Base-by-base conservation (phyloP, 2,797 vertebrate genomes). In the Novumbra hubbsi region DNA sequence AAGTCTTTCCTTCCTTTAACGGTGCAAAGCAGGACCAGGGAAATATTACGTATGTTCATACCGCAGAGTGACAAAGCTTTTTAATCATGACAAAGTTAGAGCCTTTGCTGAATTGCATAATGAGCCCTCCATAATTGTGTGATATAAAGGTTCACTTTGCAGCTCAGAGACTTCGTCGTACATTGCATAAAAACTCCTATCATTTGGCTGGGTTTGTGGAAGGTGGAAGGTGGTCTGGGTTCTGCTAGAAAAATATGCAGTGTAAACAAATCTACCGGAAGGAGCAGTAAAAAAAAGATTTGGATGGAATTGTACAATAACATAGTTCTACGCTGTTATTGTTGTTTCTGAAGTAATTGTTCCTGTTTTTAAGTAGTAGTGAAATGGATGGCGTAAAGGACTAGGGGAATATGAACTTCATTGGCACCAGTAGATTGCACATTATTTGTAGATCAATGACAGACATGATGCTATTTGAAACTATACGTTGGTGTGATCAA, bases 401-500 rank as follows among this genome's bases (percentile, higher is more conserved):
- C 16, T 21, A 24, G 52, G 45, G 38, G 72, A 75, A 73, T 81
- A 81, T 80, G 73, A 81, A 84, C 75, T 88, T 89, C 82, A 88
- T 89, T 85, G 87, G 81, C 85, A 87, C 82, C 86, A 90, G 88
- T 90, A 87, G 80, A 82, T 80, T 86, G 85, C 74, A 87, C 82
- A 81, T 83, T 86, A 86, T 85, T 85, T 83, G 76, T 75, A 86
- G 87, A 92, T 89, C 85, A 81, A 92, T 90, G 85, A 74, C 70
- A 72, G 65, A 66, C 78, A 48, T 45, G 74, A 89, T 88, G 79
- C 84, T 74, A 84, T 84, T 84, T 87, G 87, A 90, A 84, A 76
- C 74, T 64, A 73, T 81, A 73, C 77, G 75, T 72, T 66, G 74
- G 86, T 80, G 84, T 87, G 81, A 73, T 83, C 79, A 78, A 75